These are phyloP conservation scores for Alouatta palliata DNA, from an alignment of 2,113 vertebrate species.

Conservation along the genomic window DNA sequence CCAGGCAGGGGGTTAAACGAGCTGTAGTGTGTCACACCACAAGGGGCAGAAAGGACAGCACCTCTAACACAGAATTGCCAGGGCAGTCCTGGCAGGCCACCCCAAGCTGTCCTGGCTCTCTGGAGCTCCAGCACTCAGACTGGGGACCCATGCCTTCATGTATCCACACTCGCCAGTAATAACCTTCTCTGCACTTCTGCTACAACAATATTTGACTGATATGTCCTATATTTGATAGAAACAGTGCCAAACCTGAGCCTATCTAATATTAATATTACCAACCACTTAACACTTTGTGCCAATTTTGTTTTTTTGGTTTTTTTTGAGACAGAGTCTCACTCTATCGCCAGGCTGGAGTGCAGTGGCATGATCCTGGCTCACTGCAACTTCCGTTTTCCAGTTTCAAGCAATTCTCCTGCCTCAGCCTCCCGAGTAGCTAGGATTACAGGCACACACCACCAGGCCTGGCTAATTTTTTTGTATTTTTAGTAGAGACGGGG, in stretches of 20 bases:
- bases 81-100: too few species aligned
- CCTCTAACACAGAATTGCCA: accelerated
- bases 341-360: too few species aligned
- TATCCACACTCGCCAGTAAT: not conserved
- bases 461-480: too few species aligned
- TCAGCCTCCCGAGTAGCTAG: too few species aligned
- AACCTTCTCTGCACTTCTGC: not conserved
- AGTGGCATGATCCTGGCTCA: too few species aligned
- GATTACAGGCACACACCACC: too few species aligned
- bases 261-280: not conserved
- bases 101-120: not conserved
- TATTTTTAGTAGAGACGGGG: too few species aligned
- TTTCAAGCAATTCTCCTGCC: too few species aligned
- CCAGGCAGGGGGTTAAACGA: not conserved
- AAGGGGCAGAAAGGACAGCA: not conserved
- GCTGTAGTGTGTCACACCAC: not conserved
- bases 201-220: not conserved
- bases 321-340: too few species aligned
- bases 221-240: not conserved
- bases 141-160: not conserved
- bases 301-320: not conserved
- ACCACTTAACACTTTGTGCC: not conserved
- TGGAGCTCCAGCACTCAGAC: not conserved
- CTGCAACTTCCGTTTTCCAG: too few species aligned
- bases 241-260: not conserved